Conservation (phyloP, 2,797 vertebrate species). For the Pseudochirops cupreus region DNA sequence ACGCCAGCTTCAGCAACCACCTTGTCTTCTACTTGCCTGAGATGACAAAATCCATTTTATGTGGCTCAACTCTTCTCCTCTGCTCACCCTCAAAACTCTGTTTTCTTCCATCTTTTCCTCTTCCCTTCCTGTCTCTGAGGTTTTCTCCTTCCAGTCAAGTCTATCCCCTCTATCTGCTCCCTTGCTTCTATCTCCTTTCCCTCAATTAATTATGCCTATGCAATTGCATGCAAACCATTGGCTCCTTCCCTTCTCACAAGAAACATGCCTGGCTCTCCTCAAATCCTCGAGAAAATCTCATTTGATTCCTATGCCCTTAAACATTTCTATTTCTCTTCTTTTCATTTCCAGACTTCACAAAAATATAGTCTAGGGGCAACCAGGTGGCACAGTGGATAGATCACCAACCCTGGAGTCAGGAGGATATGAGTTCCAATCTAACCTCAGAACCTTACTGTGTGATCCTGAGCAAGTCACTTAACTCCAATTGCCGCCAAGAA, state of each 20-base stretch:
- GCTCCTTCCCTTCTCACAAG: neutral
- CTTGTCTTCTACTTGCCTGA: neutral
- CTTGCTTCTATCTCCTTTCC: neutral
- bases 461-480: neutral
- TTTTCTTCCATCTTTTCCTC: neutral
- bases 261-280: neutral
- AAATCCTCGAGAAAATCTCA: neutral
- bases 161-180: neutral
- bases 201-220: neutral
- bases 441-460: neutral
- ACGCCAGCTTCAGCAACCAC: neutral
- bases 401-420: neutral
- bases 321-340: neutral
- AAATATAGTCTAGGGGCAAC: neutral
- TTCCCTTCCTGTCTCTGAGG: neutral
- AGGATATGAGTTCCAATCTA: neutral
- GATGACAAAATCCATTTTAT: neutral
- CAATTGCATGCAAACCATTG: neutral
- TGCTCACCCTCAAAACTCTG: neutral
- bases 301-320: neutral
- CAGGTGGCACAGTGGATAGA: neutral
- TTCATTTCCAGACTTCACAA: neutral
- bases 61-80: neutral
- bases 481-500: neutral
- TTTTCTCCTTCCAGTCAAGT: neutral